These are phyloP conservation scores for Arion vulgaris DNA, from an alignment of 1,140 invertebrate genomes.

Conservation along the genomic window DNA sequence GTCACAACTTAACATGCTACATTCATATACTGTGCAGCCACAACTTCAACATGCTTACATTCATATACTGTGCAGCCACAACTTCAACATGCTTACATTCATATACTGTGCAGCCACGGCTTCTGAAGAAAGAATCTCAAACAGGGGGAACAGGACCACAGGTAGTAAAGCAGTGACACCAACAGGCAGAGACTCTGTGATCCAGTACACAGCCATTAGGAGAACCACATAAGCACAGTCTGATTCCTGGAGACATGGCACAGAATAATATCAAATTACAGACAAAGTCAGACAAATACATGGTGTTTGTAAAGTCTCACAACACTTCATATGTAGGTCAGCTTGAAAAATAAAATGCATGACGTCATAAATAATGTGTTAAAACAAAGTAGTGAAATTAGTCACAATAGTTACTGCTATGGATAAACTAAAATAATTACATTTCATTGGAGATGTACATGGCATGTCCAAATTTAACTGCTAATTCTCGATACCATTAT, in stretches of 20 bases:
- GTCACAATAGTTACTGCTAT: neutral
- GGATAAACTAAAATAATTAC: neutral
- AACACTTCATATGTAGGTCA: no score
- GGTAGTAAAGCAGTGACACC: constrained; percentile 74
- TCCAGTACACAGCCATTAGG: constrained; percentile 66
- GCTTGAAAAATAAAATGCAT: no score
- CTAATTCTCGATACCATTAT: no score
- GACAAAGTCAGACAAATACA: neutral
- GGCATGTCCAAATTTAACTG: no score
- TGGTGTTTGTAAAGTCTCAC: no score
- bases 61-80: no score
- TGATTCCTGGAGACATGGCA: constrained; percentile 44
- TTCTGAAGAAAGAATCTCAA: constrained; percentile 66
- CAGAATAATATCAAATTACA: no score
- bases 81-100: constrained; percentile 62
- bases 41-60: no score
- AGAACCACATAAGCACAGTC: constrained; percentile 81
- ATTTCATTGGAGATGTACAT: neutral
- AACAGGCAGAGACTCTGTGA: constrained; percentile 73
- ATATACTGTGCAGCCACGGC: constrained; percentile 66
- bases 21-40: constrained; percentile 48
- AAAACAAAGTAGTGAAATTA: no score
- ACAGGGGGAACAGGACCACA: constrained; percentile 72
- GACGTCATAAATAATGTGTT: no score
- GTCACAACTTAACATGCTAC: no score